Base-by-base conservation (phyloP, 2,797 vertebrate genomes). In the Gallinago solitaria region DNA sequence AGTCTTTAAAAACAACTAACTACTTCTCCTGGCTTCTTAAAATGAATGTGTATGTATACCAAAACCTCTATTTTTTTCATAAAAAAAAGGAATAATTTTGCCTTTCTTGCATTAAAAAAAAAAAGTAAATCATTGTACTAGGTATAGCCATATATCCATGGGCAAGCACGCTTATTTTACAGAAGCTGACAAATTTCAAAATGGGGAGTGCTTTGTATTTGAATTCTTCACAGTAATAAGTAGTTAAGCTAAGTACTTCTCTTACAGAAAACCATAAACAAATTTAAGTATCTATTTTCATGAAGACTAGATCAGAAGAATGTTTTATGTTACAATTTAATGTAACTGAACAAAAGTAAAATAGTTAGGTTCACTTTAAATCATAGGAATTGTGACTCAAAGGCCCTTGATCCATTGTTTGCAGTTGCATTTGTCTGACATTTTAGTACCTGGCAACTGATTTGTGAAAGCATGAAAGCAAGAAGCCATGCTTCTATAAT, bases 41-140 rank as follows among this genome's bases (percentile, higher is more conserved):
- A 84, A 39, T 30, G 12, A 19, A 59, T 61, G 2, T 27, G 8
- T 45, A 8, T 1, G 0, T 41, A 12, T 39, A 61, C 7, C 9
- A 70, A 9, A 41, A 70, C 8, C 5, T 12, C 14, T 27, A 0
- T 6, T 30, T 32, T 74, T 45, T 71, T 30, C 7, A 17, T 39
- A 23, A 43, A 63, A n/a, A n/a, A 59, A 54, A 25, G 20, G 41
- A 76, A 45, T 91, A 0, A 27, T 39, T 79, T 93, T 13, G 3
- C 16, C 33, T 24, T 60, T 33, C 53, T 78, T 61, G 8, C 17
- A 16, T 69, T 64, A 4, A 37, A 63, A 28, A 70, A 74, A 28
- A 27, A 53, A 27, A 57, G 37, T 21, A 41, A 47, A 27, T n/a
- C 2, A 5, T 14, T 45, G 2, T 59, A 16, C 8, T 54, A 32